Base-by-base conservation (phyloP, 2,888 invertebrate species). In the Drosophila birchii region DNA sequence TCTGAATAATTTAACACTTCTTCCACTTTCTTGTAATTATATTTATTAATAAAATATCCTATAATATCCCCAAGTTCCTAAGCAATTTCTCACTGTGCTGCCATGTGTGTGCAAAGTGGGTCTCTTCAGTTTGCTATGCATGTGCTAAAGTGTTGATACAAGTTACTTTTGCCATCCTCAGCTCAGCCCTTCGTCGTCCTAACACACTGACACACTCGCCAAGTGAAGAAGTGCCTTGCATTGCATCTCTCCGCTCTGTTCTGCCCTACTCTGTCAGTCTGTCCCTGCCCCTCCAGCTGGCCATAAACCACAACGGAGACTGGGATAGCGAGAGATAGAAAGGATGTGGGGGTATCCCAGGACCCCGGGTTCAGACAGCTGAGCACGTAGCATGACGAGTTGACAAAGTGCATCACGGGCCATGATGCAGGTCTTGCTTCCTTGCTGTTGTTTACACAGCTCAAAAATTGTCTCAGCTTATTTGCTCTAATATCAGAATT, bases 101-200 rank as follows among this genome's bases (percentile, higher is more conserved):
- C 8, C 36, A 7, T 45, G 45, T 38, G 49, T 66, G 68, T 47
- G 43, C 53, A 73, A 75, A 84, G 84, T 84, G 82, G 63, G 62
- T 61, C 75, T 77, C 85, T 80, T 84, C 51, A 83, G 76, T 60
- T 57, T 36, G 55, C 71, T 68, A 58, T 85, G 85, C 76, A 87
- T 85, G 82, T 82, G 84, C 84, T 87, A 84, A 84, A 84, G 87
- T 82, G 84, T 84, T 87, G 84, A 84, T 84, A 82, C 84, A 80
- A 87, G 84, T 87, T 82, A 84, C 84, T 84, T 79, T 87, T 51
- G 59, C 72, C 64, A 54, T 55, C 56, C 64, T 51, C 62, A 51
- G 18, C 62, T 44, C 64, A 44, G 44, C 53, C 55, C 76, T 73
- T 73, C 67, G 74, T 58, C 61, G 80, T 61, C 77, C 64, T 79